phyloP scores from a whole-genome alignment of 2,888 invertebrate genomes.

The Stenurella melanura region DNA sequence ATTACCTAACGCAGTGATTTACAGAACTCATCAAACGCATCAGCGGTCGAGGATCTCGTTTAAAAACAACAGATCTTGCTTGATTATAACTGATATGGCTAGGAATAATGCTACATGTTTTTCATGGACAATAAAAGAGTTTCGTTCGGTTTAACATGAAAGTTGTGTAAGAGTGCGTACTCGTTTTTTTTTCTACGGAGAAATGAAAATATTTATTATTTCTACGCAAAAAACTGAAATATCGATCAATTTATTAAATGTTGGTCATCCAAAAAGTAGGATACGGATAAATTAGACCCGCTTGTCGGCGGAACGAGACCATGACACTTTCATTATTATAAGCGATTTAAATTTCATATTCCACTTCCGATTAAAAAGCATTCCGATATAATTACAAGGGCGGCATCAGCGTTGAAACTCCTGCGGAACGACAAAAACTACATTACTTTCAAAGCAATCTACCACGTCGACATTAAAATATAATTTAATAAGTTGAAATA shows the following conservation, averaged over 20 bases:
- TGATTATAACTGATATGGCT: conserved; percentile 1
- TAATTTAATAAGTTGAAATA: no score
- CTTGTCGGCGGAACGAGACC: not conserved
- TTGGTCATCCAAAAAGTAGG: conserved; percentile 7
- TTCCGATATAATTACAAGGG: not conserved
- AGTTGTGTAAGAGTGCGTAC: conserved; percentile 2
- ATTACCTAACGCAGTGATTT: not conserved
- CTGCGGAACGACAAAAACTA: not conserved
- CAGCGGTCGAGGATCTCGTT: not conserved
- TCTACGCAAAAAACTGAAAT: not conserved
- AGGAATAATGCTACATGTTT: not conserved
- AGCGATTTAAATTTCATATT: not conserved
- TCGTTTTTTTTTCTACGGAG: not conserved
- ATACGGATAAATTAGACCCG: not conserved
- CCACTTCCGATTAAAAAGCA: not conserved
- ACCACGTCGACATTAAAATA: no score
- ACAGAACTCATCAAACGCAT: conserved; percentile 2
- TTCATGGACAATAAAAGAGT: not conserved
- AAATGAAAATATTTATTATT: not conserved
- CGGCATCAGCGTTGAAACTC: not conserved
- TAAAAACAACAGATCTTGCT: not conserved
- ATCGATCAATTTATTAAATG: not conserved
- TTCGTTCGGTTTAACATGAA: not conserved
- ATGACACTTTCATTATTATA: conserved; percentile 7
- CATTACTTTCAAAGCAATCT: not conserved